Percentiles rank a stretch among this genome's conserved stretches.
These are phyloP conservation scores for Macquaria australasica DNA, from an alignment of 2,113 vertebrate genomes.

Conservation along the genomic window DNA sequence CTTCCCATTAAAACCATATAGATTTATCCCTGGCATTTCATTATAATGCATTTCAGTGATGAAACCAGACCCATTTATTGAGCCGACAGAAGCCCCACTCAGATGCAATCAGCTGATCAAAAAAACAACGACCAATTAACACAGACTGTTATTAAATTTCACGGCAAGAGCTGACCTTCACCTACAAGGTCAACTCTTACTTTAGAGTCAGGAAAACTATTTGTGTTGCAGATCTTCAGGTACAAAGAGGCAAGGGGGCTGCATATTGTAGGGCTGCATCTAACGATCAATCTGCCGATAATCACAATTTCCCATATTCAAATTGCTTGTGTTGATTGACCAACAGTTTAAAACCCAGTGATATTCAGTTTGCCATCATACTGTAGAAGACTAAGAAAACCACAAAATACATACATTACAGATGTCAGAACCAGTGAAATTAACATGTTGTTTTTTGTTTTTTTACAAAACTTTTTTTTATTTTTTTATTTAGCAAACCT, in stretches of 20 bases:
- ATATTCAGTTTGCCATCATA: not conserved
- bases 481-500: not conserved
- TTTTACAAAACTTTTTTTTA: too few species aligned
- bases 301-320: not conserved
- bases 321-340: not conserved
- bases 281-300: not conserved
- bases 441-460: not conserved
- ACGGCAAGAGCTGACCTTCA: slow-evolving; percentile 14
- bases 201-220: not conserved
- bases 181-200: slow-evolving; percentile 10
- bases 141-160: slow-evolving; percentile 5
- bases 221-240: not conserved
- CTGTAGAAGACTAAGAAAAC: not conserved
- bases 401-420: not conserved
- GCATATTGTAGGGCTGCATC: not conserved
- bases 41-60: slow-evolving; percentile 58
- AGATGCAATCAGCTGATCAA: slow-evolving; percentile 42
- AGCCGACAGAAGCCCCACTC: slow-evolving; percentile 13
- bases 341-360: not conserved
- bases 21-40: slow-evolving; percentile 57
- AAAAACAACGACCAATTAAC: slow-evolving; percentile 32
- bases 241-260: not conserved
- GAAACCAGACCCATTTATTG: slow-evolving; percentile 35
- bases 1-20: slow-evolving; percentile 26
- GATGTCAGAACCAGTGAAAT: not conserved